Percentiles rank a stretch among this genome's conserved stretches.
Evolutionary conservation across 2,113 vertebrate species (phyloP).

Genomic region (Pica pica): DNA sequence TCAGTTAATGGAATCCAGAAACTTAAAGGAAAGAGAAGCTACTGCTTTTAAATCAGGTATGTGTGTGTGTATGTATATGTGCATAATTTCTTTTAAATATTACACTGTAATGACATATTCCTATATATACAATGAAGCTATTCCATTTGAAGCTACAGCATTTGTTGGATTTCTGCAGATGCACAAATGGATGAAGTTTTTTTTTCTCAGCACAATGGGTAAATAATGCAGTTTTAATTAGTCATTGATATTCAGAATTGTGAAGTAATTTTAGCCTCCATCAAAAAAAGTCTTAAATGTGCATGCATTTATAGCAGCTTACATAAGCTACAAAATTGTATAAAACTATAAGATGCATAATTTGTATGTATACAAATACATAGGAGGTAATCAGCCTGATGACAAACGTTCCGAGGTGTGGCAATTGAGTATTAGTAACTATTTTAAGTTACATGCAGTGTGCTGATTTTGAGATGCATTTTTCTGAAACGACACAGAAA

Average conservation of each 20-base stretch:
- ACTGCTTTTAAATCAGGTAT: constrained; percentile 50
- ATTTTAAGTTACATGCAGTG: background rate
- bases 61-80: background rate
- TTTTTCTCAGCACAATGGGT: background rate
- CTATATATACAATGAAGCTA: background rate
- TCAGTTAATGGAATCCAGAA: constrained; percentile 15
- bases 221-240: background rate
- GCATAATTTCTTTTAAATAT: background rate
- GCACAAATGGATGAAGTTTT: background rate
- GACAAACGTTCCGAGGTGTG: background rate
- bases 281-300: background rate
- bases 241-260: background rate
- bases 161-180: background rate
- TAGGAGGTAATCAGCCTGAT: background rate
- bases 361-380: background rate
- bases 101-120: background rate
- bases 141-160: background rate
- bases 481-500: background rate
- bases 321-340: background rate
- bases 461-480: background rate
- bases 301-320: background rate
- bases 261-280: background rate
- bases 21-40: constrained; percentile 56
- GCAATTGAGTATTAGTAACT: background rate
- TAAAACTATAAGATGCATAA: background rate